phyloP scores from a whole-genome alignment of 2,888 invertebrate genomes.

The Melanostoma mellinum region DNA sequence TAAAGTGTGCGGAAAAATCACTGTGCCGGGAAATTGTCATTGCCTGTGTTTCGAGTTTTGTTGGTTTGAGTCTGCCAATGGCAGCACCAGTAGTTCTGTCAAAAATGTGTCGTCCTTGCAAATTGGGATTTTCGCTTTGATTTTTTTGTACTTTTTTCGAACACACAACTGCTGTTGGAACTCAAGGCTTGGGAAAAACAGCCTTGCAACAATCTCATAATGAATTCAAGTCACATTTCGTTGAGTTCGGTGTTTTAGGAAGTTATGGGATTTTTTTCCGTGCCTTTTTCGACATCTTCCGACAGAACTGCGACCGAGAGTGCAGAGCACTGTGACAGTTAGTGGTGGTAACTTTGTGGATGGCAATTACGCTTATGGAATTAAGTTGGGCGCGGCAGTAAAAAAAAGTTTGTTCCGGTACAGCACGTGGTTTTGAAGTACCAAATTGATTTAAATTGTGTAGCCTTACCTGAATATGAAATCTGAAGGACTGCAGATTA shows the following conservation, averaged over 20 bases:
- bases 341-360: slow-evolving; percentile 70
- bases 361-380: slow-evolving; percentile 71
- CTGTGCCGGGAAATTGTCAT: slow-evolving; percentile 72
- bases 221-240: slow-evolving; percentile 72
- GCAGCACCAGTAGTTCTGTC: slow-evolving; percentile 49
- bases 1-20: slow-evolving; percentile 73
- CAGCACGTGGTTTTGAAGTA: slow-evolving; percentile 44
- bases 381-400: slow-evolving; percentile 66
- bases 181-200: slow-evolving; percentile 45
- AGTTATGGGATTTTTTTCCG: slow-evolving; percentile 70
- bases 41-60: slow-evolving; percentile 22
- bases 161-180: slow-evolving; percentile 1
- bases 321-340: slow-evolving; percentile 58
- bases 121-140: slow-evolving; percentile 41
- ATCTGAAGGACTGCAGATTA: too few species aligned
- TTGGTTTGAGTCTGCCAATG: neutral
- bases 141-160: slow-evolving; percentile 24
- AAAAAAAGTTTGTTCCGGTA: slow-evolving; percentile 46
- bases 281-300: slow-evolving; percentile 54
- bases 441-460: slow-evolving; percentile 58
- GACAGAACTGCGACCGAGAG: slow-evolving; percentile 43
- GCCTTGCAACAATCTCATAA: slow-evolving; percentile 64
- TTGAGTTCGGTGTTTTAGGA: slow-evolving; percentile 73
- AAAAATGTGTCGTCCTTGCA: slow-evolving; percentile 69
- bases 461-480: too few species aligned